phyloP scores from a whole-genome alignment of 2,113 vertebrate genomes.

The Bothrops jararaca region DNA sequence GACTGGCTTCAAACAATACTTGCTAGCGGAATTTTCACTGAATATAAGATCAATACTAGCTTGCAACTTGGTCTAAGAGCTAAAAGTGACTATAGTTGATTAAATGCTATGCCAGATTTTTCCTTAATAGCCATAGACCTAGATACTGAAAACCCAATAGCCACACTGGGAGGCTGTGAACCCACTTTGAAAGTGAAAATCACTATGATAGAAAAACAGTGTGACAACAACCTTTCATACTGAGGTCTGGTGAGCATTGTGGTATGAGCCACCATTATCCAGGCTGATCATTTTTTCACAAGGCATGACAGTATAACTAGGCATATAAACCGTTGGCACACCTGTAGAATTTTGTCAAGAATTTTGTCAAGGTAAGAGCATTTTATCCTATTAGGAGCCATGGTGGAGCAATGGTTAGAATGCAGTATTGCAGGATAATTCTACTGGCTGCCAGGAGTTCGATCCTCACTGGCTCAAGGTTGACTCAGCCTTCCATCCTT shows the following conservation, averaged over 20 bases:
- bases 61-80: background rate
- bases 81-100: background rate
- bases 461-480: no score
- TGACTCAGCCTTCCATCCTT: no score
- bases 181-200: background rate
- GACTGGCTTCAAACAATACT: background rate
- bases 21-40: background rate
- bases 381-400: background rate
- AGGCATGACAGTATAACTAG: fast-evolving
- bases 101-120: background rate
- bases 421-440: no score
- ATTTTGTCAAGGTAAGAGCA: background rate
- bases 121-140: background rate
- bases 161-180: background rate
- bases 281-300: background rate
- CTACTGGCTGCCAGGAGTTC: no score
- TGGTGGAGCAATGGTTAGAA: no score
- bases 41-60: background rate
- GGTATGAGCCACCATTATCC: background rate
- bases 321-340: conserved; percentile 56
- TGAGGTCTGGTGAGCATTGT: background rate
- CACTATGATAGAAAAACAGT: background rate
- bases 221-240: background rate
- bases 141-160: background rate
- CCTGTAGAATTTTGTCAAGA: conserved; percentile 22